Evolutionary conservation across 2,113 vertebrate genomes (phyloP).

Genomic region (Crypturellus undulatus): DNA sequence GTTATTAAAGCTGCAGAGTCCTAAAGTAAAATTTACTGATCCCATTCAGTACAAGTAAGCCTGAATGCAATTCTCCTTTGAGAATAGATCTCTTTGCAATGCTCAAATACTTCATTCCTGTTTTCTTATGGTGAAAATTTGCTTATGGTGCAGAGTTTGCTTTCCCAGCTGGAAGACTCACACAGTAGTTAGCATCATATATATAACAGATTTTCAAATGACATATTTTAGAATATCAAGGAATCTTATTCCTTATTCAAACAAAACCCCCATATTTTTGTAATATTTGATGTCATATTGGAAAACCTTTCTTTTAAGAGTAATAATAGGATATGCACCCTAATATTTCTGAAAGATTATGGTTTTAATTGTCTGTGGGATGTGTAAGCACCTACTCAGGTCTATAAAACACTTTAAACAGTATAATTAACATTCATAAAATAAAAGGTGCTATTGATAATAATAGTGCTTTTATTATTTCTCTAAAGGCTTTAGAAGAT

Average conservation of each 20-base stretch:
- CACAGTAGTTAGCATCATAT: not conserved
- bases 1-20: not conserved
- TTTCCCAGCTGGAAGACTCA: not conserved
- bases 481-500: not conserved
- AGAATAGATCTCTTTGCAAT: not conserved
- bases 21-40: not conserved
- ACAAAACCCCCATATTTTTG: not conserved
- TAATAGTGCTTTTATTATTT: not conserved
- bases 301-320: not conserved
- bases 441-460: not conserved
- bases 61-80: not conserved
- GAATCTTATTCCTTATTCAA: not conserved
- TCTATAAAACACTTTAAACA: not conserved
- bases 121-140: not conserved
- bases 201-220: not conserved
- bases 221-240: not conserved
- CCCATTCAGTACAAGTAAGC: not conserved
- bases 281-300: not conserved
- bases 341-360: not conserved
- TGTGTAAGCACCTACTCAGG: not conserved
- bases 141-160: not conserved
- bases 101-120: not conserved
- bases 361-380: not conserved
- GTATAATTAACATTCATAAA: not conserved
- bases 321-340: not conserved